Conservation (phyloP, 2,888 invertebrate genomes). For the Melikaiella ostensackeni region DNA sequence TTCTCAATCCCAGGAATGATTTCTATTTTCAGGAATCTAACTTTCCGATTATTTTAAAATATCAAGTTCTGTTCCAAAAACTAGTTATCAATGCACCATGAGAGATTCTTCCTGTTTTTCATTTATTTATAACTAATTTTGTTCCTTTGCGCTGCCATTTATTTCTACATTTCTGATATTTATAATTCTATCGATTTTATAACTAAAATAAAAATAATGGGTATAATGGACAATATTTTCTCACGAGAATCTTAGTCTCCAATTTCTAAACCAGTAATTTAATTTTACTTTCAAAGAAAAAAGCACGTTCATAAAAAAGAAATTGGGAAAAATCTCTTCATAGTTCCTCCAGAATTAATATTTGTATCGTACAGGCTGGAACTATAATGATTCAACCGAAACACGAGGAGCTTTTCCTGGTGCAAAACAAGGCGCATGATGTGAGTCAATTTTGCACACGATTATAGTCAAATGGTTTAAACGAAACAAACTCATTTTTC, state of each 20-base stretch:
- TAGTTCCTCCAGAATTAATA: neutral
- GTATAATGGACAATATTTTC: neutral
- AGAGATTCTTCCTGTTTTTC: neutral
- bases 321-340: neutral
- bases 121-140: neutral
- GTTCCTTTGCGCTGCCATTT: neutral
- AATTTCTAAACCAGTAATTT: neutral
- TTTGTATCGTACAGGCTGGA: slow-evolving; percentile 17
- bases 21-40: neutral
- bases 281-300: neutral
- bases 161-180: neutral
- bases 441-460: slow-evolving; percentile 19
- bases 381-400: slow-evolving; percentile 5
- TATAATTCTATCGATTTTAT: neutral
- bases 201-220: neutral
- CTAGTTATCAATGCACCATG: neutral
- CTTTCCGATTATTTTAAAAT: neutral
- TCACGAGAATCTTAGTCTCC: neutral
- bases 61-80: neutral
- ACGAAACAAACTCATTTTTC: neutral
- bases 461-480: neutral
- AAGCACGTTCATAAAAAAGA: neutral
- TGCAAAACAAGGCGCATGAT: slow-evolving; percentile 4
- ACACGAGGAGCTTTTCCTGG: slow-evolving; percentile 13
- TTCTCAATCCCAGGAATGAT: neutral